These are phyloP conservation scores for Caenorhabditis zanzibari DNA, from an alignment of 2,888 invertebrate genomes.

Conservation along the genomic window DNA sequence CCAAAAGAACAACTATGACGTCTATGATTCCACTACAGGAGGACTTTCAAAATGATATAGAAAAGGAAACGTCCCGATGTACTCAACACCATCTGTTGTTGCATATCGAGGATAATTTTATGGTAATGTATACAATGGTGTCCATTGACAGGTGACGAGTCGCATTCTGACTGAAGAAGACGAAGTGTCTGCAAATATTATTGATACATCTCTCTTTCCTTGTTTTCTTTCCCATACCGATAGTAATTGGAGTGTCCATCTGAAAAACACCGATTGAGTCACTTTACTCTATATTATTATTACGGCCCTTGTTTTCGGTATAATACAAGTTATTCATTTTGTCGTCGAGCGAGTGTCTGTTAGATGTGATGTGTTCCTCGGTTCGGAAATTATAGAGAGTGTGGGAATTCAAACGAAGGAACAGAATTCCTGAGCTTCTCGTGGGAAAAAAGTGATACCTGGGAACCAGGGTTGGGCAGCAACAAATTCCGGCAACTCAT, in stretches of 20 bases:
- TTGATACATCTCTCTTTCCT: slow-evolving; percentile 10
- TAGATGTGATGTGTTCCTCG: not conserved
- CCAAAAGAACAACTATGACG: no score
- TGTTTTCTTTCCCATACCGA: slow-evolving; percentile 20
- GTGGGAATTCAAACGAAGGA: not conserved
- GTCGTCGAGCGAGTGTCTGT: not conserved
- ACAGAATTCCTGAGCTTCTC: no score
- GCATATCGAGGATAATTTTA: slow-evolving; percentile 6
- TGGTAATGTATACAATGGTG: slow-evolving; percentile 24
- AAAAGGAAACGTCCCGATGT: slow-evolving; percentile 16
- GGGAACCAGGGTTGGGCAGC: no score
- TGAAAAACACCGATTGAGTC: slow-evolving; percentile 29
- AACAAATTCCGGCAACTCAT: no score
- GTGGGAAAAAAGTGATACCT: no score
- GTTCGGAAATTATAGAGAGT: not conserved
- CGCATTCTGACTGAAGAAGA: not conserved
- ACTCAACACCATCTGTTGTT: slow-evolving; percentile 35
- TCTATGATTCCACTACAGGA: not conserved
- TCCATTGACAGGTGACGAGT: not conserved
- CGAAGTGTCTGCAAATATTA: slow-evolving; percentile 9
- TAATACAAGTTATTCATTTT: slow-evolving; percentile 29
- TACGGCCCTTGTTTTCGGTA: slow-evolving; percentile 1
- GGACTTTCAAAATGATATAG: not conserved
- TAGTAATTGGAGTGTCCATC: slow-evolving; percentile 20
- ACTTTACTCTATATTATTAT: not conserved